phyloP scores from a whole-genome alignment of 2,888 invertebrate species.

The Pseudanteris insignis region DNA sequence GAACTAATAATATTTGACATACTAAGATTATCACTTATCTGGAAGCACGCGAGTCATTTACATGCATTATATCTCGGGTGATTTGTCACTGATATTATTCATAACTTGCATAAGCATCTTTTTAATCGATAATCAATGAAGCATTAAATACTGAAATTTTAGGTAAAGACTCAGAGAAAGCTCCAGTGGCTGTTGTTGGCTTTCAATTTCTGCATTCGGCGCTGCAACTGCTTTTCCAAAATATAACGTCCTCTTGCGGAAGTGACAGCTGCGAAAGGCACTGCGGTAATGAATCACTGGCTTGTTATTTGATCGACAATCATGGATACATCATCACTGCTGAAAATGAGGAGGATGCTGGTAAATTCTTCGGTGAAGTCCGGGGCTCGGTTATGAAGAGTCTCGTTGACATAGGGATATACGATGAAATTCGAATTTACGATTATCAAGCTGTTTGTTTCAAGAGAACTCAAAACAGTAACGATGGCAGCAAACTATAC shows the following conservation, averaged over 20 bases:
- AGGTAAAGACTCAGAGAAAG: conserved; percentile 60
- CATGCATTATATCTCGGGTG: too few species aligned
- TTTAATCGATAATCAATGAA: too few species aligned
- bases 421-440: conserved; percentile 77
- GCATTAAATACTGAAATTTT: conserved; percentile 2
- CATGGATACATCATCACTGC: conserved; percentile 89
- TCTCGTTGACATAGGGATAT: conserved; percentile 79
- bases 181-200: conserved; percentile 71
- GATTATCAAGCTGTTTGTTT: conserved; percentile 94
- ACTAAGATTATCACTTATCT: too few species aligned
- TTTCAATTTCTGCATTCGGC: conserved; percentile 85
- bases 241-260: conserved; percentile 75
- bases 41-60: too few species aligned
- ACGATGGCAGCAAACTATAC: conserved; percentile 70
- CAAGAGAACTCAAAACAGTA: conserved; percentile 73
- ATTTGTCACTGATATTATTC: too few species aligned
- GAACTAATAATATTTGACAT: too few species aligned
- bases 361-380: conserved; percentile 87
- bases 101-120: too few species aligned
- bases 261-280: conserved; percentile 66
- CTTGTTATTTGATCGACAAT: conserved; percentile 88
- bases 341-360: conserved; percentile 77
- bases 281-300: conserved; percentile 72
- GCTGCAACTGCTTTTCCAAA: conserved; percentile 79
- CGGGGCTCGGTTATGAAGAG: conserved; percentile 80